phyloP scores from a whole-genome alignment of 2,113 vertebrate genomes.

The Lampris incognitus region DNA sequence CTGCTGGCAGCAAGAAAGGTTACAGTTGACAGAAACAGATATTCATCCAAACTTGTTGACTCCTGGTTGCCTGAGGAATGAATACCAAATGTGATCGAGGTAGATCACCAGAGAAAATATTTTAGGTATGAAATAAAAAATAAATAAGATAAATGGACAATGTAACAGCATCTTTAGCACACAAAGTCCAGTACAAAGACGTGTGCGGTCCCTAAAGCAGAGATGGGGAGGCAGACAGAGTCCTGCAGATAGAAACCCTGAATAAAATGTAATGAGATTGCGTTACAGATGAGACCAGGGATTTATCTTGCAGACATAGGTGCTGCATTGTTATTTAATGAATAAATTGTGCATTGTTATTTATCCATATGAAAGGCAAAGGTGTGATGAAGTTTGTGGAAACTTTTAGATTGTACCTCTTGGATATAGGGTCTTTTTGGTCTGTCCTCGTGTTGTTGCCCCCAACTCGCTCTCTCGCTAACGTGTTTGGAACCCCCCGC shows the following conservation, averaged over 20 bases:
- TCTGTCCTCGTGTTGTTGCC: background rate
- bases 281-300: conserved; percentile 21
- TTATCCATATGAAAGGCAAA: conserved; percentile 62
- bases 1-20: background rate
- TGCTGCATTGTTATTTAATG: conserved; percentile 1
- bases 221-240: background rate
- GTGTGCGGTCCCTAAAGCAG: conserved; percentile 1
- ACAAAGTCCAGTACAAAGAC: conserved; percentile 23
- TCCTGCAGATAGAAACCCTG: conserved; percentile 19
- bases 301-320: conserved; percentile 49
- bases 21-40: background rate
- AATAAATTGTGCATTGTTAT: conserved; percentile 44
- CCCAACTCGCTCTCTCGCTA: background rate
- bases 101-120: background rate
- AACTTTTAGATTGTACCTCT: background rate
- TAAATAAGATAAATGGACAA: too few relatives aligned
- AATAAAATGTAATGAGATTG: conserved; percentile 49
- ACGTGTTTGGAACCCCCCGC: too few relatives aligned
- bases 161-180: conserved; percentile 3
- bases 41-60: background rate
- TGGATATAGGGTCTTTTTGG: background rate
- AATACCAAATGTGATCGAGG: background rate
- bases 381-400: background rate
- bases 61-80: background rate
- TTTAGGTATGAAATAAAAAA: too few relatives aligned